A percentile compares a stretch with the other conserved stretches of the same genome.
These are phyloP conservation scores for Ginglymostoma cirratum DNA, from an alignment of 2,113 vertebrate species.

Conservation along the genomic window DNA sequence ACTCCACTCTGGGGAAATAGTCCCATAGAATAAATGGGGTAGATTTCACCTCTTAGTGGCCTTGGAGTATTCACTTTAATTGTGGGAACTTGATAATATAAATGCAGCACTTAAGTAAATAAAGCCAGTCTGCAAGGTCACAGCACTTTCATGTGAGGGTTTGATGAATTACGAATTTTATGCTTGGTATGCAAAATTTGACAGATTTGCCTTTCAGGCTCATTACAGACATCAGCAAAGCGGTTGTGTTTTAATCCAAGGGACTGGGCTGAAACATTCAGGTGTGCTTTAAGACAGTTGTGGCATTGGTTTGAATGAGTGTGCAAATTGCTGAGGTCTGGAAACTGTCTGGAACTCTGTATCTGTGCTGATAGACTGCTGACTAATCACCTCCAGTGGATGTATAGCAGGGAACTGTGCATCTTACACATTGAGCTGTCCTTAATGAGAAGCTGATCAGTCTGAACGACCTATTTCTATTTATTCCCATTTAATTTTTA, in stretches of 20 bases:
- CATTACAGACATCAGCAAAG: background rate
- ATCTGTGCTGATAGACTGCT: background rate
- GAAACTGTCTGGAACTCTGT: background rate
- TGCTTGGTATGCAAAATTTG: background rate
- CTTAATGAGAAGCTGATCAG: background rate
- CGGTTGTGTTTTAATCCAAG: background rate
- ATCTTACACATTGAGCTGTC: background rate
- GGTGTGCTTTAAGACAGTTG: background rate
- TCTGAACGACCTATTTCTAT: background rate
- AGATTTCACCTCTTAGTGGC: background rate
- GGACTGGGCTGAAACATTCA: background rate
- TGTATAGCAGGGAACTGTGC: background rate
- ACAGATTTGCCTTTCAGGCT: background rate
- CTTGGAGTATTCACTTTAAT: background rate
- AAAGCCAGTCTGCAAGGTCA: background rate
- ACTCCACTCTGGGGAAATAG: too few species aligned
- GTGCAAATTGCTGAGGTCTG: background rate
- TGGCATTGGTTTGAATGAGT: background rate
- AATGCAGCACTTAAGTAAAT: background rate
- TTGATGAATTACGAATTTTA: background rate
- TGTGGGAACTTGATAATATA: background rate
- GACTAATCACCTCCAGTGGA: background rate
- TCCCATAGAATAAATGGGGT: background rate
- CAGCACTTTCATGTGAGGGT: background rate
- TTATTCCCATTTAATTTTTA: background rate